Percentiles rank a stretch among this genome's conserved stretches.
phyloP scores from a whole-genome alignment of 2,113 vertebrate genomes.

The Notiomystis cincta region DNA sequence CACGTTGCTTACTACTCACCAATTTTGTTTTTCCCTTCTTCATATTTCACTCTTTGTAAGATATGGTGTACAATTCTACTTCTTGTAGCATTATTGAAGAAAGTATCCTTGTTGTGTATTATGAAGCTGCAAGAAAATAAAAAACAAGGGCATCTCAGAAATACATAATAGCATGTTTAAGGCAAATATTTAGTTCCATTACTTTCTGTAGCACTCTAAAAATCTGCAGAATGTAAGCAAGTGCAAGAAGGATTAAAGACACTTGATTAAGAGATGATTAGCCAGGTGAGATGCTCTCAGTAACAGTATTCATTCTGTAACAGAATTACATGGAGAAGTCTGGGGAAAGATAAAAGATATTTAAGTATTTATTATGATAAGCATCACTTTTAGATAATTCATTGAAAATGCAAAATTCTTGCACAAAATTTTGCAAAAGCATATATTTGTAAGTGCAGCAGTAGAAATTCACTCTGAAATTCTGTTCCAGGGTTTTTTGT shows the following conservation, averaged over 20 bases:
- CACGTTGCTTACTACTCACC: slow-evolving; percentile 72
- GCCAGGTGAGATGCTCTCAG: neutral
- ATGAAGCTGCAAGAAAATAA: slow-evolving; percentile 83
- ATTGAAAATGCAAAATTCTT: neutral
- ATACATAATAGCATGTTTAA: neutral
- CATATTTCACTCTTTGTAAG: slow-evolving; percentile 91
- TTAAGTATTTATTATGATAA: neutral
- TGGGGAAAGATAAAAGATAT: neutral
- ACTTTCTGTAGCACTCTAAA: neutral
- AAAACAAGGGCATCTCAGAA: slow-evolving; percentile 8
- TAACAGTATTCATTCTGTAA: neutral
- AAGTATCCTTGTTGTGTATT: slow-evolving; percentile 95
- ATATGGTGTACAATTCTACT: slow-evolving; percentile 94
- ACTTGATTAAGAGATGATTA: neutral
- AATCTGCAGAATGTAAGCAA: neutral
- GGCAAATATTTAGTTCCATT: neutral
- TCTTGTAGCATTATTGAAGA: slow-evolving; percentile 93
- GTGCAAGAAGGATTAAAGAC: neutral
- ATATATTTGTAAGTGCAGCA: neutral
- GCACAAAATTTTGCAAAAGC: neutral
- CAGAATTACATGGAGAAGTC: neutral
- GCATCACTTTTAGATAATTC: neutral
- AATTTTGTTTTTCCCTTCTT: slow-evolving; percentile 94
- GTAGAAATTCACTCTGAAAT: neutral
- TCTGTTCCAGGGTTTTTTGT: neutral